These are phyloP conservation scores for Brachionus koreanus DNA, from an alignment of 1,140 invertebrate genomes.

Conservation along the genomic window DNA sequence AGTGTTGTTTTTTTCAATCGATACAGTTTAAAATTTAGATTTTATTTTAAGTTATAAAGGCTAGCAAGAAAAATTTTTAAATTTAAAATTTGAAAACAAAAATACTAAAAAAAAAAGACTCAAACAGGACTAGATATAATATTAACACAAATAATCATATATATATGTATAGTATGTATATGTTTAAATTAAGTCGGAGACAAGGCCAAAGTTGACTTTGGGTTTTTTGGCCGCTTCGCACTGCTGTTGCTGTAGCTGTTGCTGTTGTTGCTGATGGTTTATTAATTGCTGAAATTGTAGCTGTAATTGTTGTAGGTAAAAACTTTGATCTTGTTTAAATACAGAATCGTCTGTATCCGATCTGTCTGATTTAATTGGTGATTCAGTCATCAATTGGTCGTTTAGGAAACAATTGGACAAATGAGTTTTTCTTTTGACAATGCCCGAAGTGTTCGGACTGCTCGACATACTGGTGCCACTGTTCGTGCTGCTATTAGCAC, in stretches of 20 bases:
- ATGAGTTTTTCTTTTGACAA: slow-evolving; percentile 12
- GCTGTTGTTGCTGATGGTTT: neutral
- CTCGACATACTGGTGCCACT: neutral
- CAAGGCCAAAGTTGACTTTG: slow-evolving; percentile 15
- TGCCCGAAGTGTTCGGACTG: neutral
- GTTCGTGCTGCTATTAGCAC: neutral
- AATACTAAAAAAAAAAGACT: neutral
- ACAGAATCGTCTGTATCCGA: slow-evolving; percentile 32
- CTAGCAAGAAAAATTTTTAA: neutral
- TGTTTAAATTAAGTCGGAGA: slow-evolving; percentile 24
- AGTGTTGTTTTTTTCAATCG: neutral
- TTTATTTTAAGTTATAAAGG: slow-evolving; percentile 10
- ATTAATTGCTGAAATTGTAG: neutral
- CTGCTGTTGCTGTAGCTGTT: neutral
- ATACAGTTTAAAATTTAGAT: neutral
- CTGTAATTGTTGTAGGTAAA: neutral
- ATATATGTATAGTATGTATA: slow-evolving; percentile 1
- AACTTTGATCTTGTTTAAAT: neutral
- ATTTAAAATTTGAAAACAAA: neutral
- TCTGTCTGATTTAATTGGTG: neutral
- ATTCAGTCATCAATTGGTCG: neutral
- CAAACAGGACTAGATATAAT: neutral
- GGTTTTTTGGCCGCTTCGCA: neutral
- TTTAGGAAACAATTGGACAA: slow-evolving; percentile 20
- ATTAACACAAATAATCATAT: neutral